phyloP scores from a whole-genome alignment of 2,888 invertebrate species.

The Athalia rosae region DNA sequence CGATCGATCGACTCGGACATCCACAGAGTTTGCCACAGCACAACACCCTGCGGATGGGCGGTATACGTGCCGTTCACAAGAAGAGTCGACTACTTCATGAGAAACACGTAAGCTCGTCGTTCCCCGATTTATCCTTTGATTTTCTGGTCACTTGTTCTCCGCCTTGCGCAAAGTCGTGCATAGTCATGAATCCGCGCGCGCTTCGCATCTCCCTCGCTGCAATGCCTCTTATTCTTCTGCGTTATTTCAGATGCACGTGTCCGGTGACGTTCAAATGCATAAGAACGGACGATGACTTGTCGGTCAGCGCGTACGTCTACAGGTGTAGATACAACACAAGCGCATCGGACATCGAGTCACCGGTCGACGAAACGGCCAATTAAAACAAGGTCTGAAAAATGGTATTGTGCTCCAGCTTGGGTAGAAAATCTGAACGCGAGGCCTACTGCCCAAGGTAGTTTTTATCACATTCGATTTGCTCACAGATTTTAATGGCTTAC shows the following conservation, averaged over 20 bases:
- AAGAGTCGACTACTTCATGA: constrained; percentile 76
- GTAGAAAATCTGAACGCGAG: no score
- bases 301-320: constrained; percentile 78
- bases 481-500: not conserved
- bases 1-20: constrained; percentile 46
- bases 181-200: not conserved
- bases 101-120: constrained; percentile 76
- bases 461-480: constrained; percentile 37
- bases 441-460: constrained; percentile 26
- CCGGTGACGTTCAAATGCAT: constrained; percentile 73
- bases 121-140: not conserved
- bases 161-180: not conserved
- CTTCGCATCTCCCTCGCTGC: not conserved
- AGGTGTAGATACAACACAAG: constrained; percentile 73
- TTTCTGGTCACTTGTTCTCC: not conserved
- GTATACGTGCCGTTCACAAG: constrained; percentile 76
- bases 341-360: constrained; percentile 61
- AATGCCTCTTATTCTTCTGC: constrained; percentile 12
- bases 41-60: constrained; percentile 79
- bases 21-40: constrained; percentile 65
- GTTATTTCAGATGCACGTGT: constrained; percentile 75
- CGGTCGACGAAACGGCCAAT: constrained; percentile 49
- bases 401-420: constrained; percentile 17
- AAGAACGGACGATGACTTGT: constrained; percentile 76
- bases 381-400: not conserved